Percentiles rank a stretch among this genome's conserved stretches.
Evolutionary conservation across 2,797 vertebrate species (phyloP).

Genomic region (Craterocephalus amniculus): DNA sequence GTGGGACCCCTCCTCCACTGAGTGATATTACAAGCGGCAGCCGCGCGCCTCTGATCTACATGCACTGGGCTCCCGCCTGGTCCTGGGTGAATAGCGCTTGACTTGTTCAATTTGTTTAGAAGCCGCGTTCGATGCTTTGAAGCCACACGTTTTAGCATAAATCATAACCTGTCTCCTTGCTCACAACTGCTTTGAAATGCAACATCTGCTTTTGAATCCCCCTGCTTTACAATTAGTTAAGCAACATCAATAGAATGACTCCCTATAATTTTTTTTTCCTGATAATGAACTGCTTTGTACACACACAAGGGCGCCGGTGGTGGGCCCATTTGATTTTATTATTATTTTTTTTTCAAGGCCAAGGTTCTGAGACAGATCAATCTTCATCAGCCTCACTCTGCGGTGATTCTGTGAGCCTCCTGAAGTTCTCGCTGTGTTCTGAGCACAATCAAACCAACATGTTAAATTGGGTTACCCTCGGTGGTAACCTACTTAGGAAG

Average conservation of each 20-base stretch:
- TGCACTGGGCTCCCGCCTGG: constrained; percentile 80
- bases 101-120: constrained; percentile 94
- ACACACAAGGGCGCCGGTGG: constrained; percentile 56
- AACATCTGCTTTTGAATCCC: constrained; percentile 88
- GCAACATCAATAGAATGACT: constrained; percentile 88
- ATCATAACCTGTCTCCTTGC: constrained; percentile 89
- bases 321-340: constrained; percentile 52
- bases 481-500: constrained; percentile 83
- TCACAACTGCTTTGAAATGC: constrained; percentile 88
- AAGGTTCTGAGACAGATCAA: constrained; percentile 55
- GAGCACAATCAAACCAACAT: constrained; percentile 54
- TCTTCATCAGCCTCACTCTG: constrained; percentile 24
- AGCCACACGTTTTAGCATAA: constrained; percentile 91
- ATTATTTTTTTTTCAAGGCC: constrained; percentile 55
- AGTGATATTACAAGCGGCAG: constrained; percentile 90
- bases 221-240: constrained; percentile 86
- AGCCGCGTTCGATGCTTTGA: constrained; percentile 87
- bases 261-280: constrained; percentile 82
- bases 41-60: constrained; percentile 84
- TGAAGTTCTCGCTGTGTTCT: constrained; percentile 53
- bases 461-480: constrained; percentile 78
- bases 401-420: constrained; percentile 32
- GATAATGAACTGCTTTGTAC: constrained; percentile 82
- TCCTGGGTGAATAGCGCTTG: constrained; percentile 89
- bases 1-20: constrained; percentile 82